These are phyloP conservation scores for Tychaedon coryphoeus DNA, from an alignment of 2,113 vertebrate genomes.

Conservation along the genomic window DNA sequence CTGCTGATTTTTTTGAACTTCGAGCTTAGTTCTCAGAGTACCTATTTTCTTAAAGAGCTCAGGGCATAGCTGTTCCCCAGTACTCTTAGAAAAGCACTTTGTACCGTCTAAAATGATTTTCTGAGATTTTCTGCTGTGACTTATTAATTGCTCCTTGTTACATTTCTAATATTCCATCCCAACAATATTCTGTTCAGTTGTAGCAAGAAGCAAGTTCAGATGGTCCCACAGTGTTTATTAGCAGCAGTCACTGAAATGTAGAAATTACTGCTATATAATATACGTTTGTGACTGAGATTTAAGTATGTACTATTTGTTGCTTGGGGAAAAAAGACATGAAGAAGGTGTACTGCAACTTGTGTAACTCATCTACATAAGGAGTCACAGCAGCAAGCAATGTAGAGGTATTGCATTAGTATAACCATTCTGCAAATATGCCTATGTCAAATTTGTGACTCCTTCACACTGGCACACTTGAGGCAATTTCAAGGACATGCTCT, in stretches of 20 bases:
- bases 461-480: background rate
- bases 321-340: background rate
- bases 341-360: background rate
- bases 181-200: background rate
- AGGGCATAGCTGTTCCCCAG: background rate
- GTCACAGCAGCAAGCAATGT: background rate
- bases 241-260: background rate
- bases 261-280: background rate
- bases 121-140: background rate
- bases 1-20: background rate
- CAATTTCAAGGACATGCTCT: background rate
- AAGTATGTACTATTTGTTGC: background rate
- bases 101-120: background rate
- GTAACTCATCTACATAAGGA: background rate
- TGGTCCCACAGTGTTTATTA: background rate
- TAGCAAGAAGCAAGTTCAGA: background rate
- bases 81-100: background rate
- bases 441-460: background rate
- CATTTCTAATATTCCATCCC: background rate
- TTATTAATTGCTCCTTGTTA: background rate
- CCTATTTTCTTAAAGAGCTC: background rate
- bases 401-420: background rate
- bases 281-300: background rate
- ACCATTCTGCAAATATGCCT: background rate
- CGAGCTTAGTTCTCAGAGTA: background rate